A percentile compares a stretch with the other conserved stretches of the same genome.
Evolutionary conservation across 1,140 invertebrate species (phyloP).

Genomic region (Bombus sibiricus): DNA sequence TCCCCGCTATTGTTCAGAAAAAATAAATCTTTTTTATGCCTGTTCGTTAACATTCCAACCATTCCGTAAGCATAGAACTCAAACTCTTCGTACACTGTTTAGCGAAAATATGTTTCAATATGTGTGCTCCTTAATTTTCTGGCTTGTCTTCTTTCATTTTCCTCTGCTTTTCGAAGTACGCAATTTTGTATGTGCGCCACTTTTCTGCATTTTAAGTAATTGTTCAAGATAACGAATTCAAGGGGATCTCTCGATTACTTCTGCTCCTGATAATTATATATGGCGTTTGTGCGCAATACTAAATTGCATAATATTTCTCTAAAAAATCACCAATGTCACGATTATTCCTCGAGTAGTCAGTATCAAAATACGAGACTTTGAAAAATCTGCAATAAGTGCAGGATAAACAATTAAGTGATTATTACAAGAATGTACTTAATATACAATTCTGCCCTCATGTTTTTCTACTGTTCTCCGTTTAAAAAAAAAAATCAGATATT

Average conservation of each 20-base stretch:
- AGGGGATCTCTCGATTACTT: not conserved
- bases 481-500: slow-evolving; percentile 23
- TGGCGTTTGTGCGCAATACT: slow-evolving; percentile 33
- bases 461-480: not conserved
- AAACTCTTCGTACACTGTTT: slow-evolving; percentile 56
- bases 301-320: slow-evolving; percentile 23
- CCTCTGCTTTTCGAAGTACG: slow-evolving; percentile 15
- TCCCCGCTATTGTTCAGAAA: slow-evolving; percentile 49
- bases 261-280: not conserved
- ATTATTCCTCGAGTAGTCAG: not conserved
- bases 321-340: slow-evolving; percentile 18
- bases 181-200: slow-evolving; percentile 15
- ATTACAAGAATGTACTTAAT: slow-evolving; percentile 16
- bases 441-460: slow-evolving; percentile 24
- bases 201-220: not conserved
- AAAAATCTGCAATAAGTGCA: slow-evolving; percentile 29
- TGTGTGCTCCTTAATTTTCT: slow-evolving; percentile 27
- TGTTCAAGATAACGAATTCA: not conserved
- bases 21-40: slow-evolving; percentile 63
- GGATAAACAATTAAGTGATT: slow-evolving; percentile 16
- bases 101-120: slow-evolving; percentile 68
- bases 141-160: not conserved
- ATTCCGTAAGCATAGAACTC: slow-evolving; percentile 46
- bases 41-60: slow-evolving; percentile 9
- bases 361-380: slow-evolving; percentile 56